Conservation (phyloP, 2,888 invertebrate species). For the Creontiades dilutus region DNA sequence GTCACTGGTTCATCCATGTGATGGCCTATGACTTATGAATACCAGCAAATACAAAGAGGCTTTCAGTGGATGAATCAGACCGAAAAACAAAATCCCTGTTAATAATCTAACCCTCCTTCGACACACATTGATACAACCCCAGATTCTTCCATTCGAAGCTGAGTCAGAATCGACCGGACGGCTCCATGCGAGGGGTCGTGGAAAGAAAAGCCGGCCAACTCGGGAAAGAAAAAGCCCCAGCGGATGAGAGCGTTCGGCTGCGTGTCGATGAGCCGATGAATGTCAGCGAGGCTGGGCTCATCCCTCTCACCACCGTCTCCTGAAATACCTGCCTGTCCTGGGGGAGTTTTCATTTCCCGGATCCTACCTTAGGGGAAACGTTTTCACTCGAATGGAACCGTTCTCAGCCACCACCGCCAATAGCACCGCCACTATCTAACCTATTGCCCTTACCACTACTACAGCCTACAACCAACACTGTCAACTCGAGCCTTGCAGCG, state of each 20-base stretch:
- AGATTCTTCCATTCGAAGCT: neutral
- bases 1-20: too few relatives aligned
- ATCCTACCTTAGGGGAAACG: neutral
- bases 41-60: too few relatives aligned
- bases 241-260: neutral
- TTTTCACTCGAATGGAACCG: neutral
- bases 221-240: neutral
- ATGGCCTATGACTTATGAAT: too few relatives aligned
- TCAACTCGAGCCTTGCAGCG: too few relatives aligned
- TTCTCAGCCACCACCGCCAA: neutral
- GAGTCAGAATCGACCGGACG: constrained; percentile 4
- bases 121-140: neutral
- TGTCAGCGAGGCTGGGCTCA: neutral
- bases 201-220: neutral
- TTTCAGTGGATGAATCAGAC: neutral
- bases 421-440: too few relatives aligned
- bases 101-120: neutral
- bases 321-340: neutral
- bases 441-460: too few relatives aligned
- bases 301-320: neutral
- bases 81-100: neutral
- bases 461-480: too few relatives aligned
- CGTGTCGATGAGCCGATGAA: neutral
- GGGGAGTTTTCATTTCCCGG: constrained; percentile 1
- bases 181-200: neutral